These are phyloP conservation scores for Macrosoma leucophasiata DNA, from an alignment of 2,888 invertebrate species.

Conservation along the genomic window DNA sequence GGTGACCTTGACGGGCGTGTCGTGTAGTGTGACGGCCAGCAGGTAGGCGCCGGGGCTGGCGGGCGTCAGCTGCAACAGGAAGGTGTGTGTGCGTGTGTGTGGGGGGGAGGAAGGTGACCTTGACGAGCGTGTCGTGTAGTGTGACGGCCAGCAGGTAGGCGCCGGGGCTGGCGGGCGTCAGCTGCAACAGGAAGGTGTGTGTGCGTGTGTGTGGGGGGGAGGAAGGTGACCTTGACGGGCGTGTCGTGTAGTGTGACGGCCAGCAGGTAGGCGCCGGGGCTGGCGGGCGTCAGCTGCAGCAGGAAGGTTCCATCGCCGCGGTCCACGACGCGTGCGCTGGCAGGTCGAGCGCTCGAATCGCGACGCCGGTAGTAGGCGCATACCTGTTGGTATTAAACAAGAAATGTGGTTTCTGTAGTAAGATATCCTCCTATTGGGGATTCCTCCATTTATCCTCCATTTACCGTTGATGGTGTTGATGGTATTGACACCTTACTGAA, in stretches of 20 bases:
- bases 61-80: no score
- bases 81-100: no score
- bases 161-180: slow-evolving; percentile 79
- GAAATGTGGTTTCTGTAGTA: no score
- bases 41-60: no score
- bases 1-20: background rate
- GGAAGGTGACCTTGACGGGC: slow-evolving; percentile 77
- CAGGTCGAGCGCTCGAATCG: slow-evolving; percentile 56
- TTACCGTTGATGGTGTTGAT: no score
- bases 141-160: slow-evolving; percentile 77
- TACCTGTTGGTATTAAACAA: slow-evolving; percentile 61
- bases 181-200: slow-evolving; percentile 70
- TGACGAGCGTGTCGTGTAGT: slow-evolving; percentile 79
- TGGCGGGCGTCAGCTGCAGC: slow-evolving; percentile 77
- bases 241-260: slow-evolving; percentile 78
- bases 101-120: slow-evolving; percentile 53
- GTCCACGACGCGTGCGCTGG: slow-evolving; percentile 73
- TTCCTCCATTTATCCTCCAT: no score
- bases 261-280: slow-evolving; percentile 78
- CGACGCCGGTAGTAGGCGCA: slow-evolving; percentile 66
- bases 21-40: no score
- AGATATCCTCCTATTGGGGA: no score
- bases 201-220: background rate
- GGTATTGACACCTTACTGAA: no score
- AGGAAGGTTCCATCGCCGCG: slow-evolving; percentile 79